Percentiles rank a stretch among this genome's conserved stretches.
Conservation (phyloP, 1,140 invertebrate genomes). For the Musca vetustissima region DNA sequence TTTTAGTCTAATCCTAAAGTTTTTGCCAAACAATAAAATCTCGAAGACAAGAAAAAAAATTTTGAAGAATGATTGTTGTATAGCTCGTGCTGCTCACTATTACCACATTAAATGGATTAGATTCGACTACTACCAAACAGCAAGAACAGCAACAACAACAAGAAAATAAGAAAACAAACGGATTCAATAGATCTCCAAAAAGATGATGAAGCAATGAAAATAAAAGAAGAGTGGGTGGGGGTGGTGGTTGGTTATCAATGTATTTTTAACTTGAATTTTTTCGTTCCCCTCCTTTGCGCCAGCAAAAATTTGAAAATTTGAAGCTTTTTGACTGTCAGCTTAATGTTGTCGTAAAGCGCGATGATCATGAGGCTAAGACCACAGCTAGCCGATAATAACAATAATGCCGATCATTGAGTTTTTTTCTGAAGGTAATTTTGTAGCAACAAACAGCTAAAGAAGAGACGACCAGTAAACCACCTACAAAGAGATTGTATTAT, state of each 20-base stretch:
- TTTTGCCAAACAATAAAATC: conserved; percentile 21
- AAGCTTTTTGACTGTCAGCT: conserved; percentile 15
- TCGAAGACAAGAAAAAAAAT: neutral
- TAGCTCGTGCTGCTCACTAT: conserved; percentile 29
- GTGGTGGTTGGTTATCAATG: neutral
- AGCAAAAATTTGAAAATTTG: neutral
- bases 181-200: neutral
- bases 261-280: no score
- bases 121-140: neutral
- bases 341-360: neutral
- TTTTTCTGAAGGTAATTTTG: no score
- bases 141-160: neutral
- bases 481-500: no score
- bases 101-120: conserved; percentile 27
- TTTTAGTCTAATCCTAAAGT: no score
- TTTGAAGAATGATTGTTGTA: neutral
- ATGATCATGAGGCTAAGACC: no score
- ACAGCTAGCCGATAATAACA: no score
- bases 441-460: no score
- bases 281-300: no score
- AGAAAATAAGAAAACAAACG: conserved; percentile 1
- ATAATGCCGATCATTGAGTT: no score
- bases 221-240: conserved; percentile 9
- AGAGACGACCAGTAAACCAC: no score
- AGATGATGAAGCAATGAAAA: neutral